A percentile compares a stretch with the other conserved stretches of the same genome.
phyloP scores from a whole-genome alignment of 2,113 vertebrate genomes.

The Actinemys pallida region DNA sequence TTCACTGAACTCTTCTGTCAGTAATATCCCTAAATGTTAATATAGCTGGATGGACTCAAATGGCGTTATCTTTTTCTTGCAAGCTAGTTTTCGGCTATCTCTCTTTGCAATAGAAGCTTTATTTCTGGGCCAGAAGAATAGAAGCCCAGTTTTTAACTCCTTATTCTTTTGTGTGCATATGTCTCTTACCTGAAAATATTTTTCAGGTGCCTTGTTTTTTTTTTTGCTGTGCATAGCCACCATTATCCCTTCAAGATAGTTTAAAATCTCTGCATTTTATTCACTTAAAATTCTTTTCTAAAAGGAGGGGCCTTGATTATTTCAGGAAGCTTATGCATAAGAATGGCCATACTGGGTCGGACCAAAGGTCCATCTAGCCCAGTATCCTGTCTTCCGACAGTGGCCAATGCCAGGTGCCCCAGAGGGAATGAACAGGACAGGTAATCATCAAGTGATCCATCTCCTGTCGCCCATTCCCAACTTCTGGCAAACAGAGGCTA shows the following conservation, averaged over 20 bases:
- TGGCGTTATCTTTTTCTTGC: not conserved
- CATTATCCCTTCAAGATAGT: not conserved
- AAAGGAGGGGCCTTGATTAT: not conserved
- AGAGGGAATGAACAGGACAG: too few species aligned
- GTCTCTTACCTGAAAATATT: not conserved
- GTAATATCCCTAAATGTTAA: not conserved
- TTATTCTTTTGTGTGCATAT: not conserved
- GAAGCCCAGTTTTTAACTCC: not conserved
- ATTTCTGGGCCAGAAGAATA: not conserved
- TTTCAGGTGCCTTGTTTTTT: not conserved
- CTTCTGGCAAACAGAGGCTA: too few species aligned
- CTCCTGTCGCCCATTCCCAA: too few species aligned
- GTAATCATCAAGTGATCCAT: too few species aligned
- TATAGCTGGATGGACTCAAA: not conserved
- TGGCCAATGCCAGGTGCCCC: too few species aligned
- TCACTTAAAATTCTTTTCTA: not conserved
- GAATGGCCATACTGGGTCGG: too few species aligned
- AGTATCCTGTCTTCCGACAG: too few species aligned
- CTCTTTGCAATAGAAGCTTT: not conserved
- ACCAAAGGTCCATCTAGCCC: too few species aligned
- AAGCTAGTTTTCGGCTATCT: not conserved
- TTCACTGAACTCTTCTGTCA: not conserved
- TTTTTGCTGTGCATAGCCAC: not conserved
- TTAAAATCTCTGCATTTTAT: not conserved
- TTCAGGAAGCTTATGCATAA: not conserved